These are phyloP conservation scores for Anser brachyrhynchus DNA, from an alignment of 2,113 vertebrate species.

Conservation along the genomic window DNA sequence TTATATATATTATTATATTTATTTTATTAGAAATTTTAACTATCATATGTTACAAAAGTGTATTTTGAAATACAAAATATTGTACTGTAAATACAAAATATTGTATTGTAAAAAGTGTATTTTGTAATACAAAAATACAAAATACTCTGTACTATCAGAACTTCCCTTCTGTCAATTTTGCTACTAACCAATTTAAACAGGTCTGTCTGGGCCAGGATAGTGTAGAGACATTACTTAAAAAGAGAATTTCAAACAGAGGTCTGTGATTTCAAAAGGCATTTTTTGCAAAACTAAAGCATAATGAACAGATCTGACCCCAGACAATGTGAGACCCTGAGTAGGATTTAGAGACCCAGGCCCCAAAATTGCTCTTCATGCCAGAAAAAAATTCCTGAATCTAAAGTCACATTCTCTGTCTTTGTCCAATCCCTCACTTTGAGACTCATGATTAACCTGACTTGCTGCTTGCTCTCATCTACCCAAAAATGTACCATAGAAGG, in stretches of 20 bases:
- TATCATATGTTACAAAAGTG: not conserved
- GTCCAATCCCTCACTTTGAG: not conserved
- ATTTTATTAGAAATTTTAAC: not conserved
- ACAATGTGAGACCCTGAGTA: not conserved
- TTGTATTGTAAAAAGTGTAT: too few relatives aligned
- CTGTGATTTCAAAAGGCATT: not conserved
- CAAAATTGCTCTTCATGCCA: not conserved
- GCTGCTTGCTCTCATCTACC: not conserved
- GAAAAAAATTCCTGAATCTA: not conserved
- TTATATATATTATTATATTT: not conserved
- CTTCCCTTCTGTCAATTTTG: conserved; percentile 2
- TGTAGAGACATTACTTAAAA: not conserved
- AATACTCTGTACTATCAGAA: not conserved
- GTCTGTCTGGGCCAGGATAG: not conserved
- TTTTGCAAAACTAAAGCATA: not conserved
- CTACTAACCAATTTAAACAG: not conserved
- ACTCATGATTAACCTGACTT: not conserved
- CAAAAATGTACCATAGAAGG: not conserved
- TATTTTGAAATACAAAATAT: too few relatives aligned
- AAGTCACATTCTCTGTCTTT: not conserved
- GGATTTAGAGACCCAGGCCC: not conserved
- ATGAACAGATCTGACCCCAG: not conserved
- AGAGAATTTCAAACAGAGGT: not conserved
- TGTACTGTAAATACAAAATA: too few relatives aligned
- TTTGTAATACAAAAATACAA: too few relatives aligned